These are phyloP conservation scores for Bellardia bayeri DNA, from an alignment of 2,888 invertebrate species.

Conservation along the genomic window DNA sequence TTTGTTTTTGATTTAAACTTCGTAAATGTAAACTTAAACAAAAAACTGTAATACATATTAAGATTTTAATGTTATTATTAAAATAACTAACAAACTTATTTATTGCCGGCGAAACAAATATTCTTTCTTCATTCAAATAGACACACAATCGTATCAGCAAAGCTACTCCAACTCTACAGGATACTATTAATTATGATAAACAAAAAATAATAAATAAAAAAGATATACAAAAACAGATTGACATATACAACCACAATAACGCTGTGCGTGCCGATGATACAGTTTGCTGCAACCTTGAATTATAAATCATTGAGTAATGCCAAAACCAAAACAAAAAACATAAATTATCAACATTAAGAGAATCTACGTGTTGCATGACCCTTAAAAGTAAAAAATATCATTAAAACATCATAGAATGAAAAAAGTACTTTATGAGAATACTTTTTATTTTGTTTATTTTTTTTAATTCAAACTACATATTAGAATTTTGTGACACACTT, in stretches of 20 bases:
- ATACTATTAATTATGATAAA: slow-evolving; percentile 80
- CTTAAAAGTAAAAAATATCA: slow-evolving; percentile 4
- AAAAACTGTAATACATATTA: neutral
- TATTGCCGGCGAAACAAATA: slow-evolving; percentile 48
- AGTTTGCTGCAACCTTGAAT: slow-evolving; percentile 65
- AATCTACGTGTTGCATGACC: slow-evolving; percentile 57
- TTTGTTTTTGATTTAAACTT: no score
- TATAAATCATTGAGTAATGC: slow-evolving; percentile 61
- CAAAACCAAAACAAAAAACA: slow-evolving; percentile 48
- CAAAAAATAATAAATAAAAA: neutral
- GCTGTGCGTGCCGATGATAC: slow-evolving; percentile 67
- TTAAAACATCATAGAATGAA: slow-evolving; percentile 17
- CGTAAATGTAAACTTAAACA: neutral
- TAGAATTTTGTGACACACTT: slow-evolving; percentile 58
- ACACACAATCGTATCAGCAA: slow-evolving; percentile 83
- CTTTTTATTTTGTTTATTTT: slow-evolving; percentile 46
- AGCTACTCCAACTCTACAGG: slow-evolving; percentile 83
- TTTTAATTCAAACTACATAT: slow-evolving; percentile 44
- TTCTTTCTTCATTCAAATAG: slow-evolving; percentile 63
- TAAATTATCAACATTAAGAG: slow-evolving; percentile 29
- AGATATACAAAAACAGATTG: slow-evolving; percentile 66
- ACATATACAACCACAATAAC: slow-evolving; percentile 50
- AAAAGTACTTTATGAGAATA: slow-evolving; percentile 36
- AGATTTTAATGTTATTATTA: neutral
- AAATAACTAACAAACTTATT: slow-evolving; percentile 33